A percentile compares a stretch with the other conserved stretches of the same genome.
Evolutionary conservation across 1,140 invertebrate genomes (phyloP).

Genomic region (Pseudomyrmex sp.): DNA sequence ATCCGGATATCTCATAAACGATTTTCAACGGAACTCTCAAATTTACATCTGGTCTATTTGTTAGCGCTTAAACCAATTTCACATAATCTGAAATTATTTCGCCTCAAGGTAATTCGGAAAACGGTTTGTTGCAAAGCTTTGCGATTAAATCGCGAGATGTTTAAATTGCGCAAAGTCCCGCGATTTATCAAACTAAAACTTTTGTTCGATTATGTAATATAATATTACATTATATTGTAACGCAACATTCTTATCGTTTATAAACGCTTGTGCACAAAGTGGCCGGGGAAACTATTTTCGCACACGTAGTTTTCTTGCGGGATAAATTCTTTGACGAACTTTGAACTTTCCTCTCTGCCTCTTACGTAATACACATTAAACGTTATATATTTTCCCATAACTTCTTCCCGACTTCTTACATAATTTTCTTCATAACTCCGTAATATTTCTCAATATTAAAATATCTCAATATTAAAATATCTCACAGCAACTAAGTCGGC

Average conservation of each 20-base stretch:
- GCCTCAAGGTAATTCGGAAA: neutral
- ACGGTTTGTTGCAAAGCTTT: neutral
- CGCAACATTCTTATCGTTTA: neutral
- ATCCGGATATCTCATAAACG: neutral
- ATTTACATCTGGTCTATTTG: constrained; percentile 29
- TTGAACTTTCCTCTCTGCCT: neutral
- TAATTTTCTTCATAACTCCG: neutral
- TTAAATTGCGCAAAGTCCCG: neutral
- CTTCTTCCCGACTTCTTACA: neutral
- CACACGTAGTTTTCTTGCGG: neutral
- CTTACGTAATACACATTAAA: neutral
- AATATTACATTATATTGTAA: neutral
- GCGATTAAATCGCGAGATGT: neutral
- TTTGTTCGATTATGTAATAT: neutral
- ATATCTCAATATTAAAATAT: neutral
- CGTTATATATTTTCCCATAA: neutral
- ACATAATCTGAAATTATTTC: constrained; percentile 24
- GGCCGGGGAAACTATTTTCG: neutral
- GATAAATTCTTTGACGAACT: constrained; percentile 1
- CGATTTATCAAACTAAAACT: constrained; percentile 1
- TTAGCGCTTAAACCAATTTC: neutral
- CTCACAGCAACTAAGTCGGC: neutral
- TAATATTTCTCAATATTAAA: too few species aligned
- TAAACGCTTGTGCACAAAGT: neutral
- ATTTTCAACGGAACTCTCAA: constrained; percentile 8